phyloP scores from a whole-genome alignment of 2,797 vertebrate genomes.

The Sus cebifrons region DNA sequence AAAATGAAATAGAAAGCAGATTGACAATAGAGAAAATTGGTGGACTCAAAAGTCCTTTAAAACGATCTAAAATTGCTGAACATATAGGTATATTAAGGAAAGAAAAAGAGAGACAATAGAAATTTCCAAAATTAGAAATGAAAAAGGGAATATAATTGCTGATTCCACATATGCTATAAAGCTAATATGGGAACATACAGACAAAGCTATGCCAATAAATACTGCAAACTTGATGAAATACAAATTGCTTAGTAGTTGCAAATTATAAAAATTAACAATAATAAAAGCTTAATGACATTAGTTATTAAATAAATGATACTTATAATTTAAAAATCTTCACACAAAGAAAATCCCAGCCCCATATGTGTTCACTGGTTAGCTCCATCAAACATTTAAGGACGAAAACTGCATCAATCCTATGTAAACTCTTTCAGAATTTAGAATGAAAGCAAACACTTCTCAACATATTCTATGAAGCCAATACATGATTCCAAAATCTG shows the following conservation, averaged over 20 bases:
- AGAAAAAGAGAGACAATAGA: neutral
- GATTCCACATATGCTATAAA: neutral
- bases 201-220: neutral
- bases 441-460: neutral
- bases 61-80: constrained; percentile 21
- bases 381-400: neutral
- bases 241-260: neutral
- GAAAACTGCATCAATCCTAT: neutral
- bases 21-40: neutral
- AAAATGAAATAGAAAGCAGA: neutral
- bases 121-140: neutral
- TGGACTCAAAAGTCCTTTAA: neutral
- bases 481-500: neutral
- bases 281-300: neutral
- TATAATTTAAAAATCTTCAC: neutral
- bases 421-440: neutral
- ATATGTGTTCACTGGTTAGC: neutral
- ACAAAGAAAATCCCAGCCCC: neutral
- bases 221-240: neutral
- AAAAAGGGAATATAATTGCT: neutral
- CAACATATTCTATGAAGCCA: neutral
- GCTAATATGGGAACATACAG: neutral
- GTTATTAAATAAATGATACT: constrained; percentile 10
- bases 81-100: neutral
- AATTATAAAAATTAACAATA: neutral